Conservation (phyloP, 1,140 invertebrate genomes). For the Callitettix versicolor region DNA sequence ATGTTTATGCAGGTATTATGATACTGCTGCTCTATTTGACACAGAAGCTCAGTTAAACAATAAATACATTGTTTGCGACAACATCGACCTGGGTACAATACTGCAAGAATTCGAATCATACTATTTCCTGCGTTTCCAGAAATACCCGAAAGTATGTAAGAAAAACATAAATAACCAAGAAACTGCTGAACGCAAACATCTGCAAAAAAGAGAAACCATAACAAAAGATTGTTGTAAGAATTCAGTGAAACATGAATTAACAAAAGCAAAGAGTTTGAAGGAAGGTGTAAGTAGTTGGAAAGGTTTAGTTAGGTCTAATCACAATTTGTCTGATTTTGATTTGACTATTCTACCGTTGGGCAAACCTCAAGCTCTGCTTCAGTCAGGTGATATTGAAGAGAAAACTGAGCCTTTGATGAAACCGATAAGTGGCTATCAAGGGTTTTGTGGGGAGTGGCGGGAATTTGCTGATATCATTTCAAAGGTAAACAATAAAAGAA, state of each 20-base stretch:
- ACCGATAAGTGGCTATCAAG: constrained; percentile 34
- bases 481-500: too few relatives aligned
- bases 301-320: too few relatives aligned
- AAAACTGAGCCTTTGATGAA: constrained; percentile 30
- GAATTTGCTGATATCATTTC: constrained; percentile 44
- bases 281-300: too few relatives aligned
- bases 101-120: constrained; percentile 81
- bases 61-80: constrained; percentile 74
- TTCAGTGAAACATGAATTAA: too few relatives aligned
- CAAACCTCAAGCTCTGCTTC: background rate
- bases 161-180: constrained; percentile 32
- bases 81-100: constrained; percentile 78
- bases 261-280: too few relatives aligned
- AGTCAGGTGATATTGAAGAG: constrained; percentile 8
- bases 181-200: too few relatives aligned
- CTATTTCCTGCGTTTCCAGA: constrained; percentile 74
- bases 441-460: constrained; percentile 36
- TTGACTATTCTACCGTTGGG: constrained; percentile 1
- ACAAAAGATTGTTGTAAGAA: too few relatives aligned
- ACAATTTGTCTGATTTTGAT: constrained; percentile 2
- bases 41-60: constrained; percentile 58
- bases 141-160: constrained; percentile 70
- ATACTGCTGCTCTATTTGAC: constrained; percentile 32
- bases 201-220: too few relatives aligned
- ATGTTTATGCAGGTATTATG: constrained; percentile 18